Base-by-base conservation (phyloP, 2,113 vertebrate genomes). In the Andinoacara biseriatus region DNA sequence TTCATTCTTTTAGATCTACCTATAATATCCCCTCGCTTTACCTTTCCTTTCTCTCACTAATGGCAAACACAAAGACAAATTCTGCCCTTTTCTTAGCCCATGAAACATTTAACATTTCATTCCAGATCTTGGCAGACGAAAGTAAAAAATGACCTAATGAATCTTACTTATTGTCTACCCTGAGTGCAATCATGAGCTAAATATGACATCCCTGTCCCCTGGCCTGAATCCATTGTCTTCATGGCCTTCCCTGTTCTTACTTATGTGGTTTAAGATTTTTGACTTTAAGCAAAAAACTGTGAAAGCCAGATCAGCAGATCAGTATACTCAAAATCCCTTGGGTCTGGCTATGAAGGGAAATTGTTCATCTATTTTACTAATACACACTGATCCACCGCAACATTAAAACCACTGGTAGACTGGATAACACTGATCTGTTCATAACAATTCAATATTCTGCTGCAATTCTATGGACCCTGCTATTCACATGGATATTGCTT, bases 91-190 rank as follows among this genome's bases (percentile, higher is more conserved):
- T 97, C 96, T 95, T 97, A 96, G 87, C 96, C 97, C 97, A 99
- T 99, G 97, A 99, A 99, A 99, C 97, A 99, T 99, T 99, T 97
- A 99, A 96, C 97, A 99, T 99, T 99, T 99, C 97, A 99, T 99
- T 99, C 97, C 97, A 96, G 96, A 97, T 97, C 96, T 96, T 97
- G 97, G 96, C 97, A 97, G 96, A 97, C 96, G 97, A 97, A 96
- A 96, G 97, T 98, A 98, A 99, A 97, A 98, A 97, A 99, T 98
- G 96, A 95, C 95, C 97, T 96, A 98, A 99, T 99, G 97, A 98
- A 99, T 99, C 97, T 98, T 95, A 94, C 97, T 97, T 97, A 98
- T 98, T 98, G 97, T 98, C 96, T 96, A 95, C 88, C 94, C 95
- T 93, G 95, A 98, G 97, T 96, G 95, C 93, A 95, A 96, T 96